Conservation (phyloP, 2,797 vertebrate genomes). For the Syngnathus acus region DNA sequence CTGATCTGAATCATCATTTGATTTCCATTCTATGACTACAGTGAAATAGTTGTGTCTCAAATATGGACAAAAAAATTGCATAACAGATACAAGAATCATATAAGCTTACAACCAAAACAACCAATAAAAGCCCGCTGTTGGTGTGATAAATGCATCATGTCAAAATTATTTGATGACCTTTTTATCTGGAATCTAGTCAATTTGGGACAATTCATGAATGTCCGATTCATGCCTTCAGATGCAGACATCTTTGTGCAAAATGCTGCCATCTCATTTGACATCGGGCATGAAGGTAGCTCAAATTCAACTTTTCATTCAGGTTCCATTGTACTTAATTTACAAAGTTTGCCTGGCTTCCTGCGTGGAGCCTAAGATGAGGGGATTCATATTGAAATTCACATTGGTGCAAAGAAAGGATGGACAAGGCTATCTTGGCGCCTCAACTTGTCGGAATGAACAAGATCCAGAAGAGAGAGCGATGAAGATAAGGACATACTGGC, state of each 20-base stretch:
- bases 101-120: background rate
- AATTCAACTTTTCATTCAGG: too few relatives aligned
- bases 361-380: background rate
- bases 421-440: background rate
- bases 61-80: background rate
- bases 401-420: background rate
- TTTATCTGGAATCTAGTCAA: background rate
- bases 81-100: background rate
- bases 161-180: background rate
- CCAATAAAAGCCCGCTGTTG: background rate
- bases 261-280: too few relatives aligned
- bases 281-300: too few relatives aligned
- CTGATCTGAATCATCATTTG: too few relatives aligned
- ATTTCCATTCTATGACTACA: too few relatives aligned
- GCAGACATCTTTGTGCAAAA: too few relatives aligned
- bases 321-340: background rate
- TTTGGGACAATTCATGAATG: too few relatives aligned
- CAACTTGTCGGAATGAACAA: constrained; percentile 32
- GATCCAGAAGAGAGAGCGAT: constrained; percentile 15
- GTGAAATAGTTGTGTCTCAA: too few relatives aligned
- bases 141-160: background rate
- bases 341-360: background rate
- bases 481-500: constrained; percentile 17
- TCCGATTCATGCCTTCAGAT: too few relatives aligned
- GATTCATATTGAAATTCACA: background rate